These are phyloP conservation scores for Sphaerophoria rueppellii DNA, from an alignment of 2,888 invertebrate species.

Conservation along the genomic window DNA sequence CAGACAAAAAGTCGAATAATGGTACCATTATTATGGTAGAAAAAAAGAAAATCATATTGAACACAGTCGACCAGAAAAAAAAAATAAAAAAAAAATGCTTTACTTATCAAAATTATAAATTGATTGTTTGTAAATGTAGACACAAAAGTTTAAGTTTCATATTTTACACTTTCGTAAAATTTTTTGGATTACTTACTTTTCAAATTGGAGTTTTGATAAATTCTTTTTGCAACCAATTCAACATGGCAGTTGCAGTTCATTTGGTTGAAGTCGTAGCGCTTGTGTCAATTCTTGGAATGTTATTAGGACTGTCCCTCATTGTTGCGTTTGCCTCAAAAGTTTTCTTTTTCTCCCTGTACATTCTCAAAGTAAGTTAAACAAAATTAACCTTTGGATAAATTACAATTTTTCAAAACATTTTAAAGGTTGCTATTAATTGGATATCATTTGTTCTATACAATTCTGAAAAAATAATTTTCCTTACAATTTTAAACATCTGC, in stretches of 20 bases:
- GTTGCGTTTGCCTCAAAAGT: slow-evolving; percentile 75
- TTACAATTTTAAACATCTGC: slow-evolving; percentile 69
- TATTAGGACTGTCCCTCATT: slow-evolving; percentile 76
- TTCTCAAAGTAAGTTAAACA: slow-evolving; percentile 74
- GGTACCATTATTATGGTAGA: too few species aligned
- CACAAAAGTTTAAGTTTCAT: too few species aligned
- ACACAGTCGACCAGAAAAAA: too few species aligned
- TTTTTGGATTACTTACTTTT: background rate
- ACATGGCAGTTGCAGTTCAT: slow-evolving; percentile 77
- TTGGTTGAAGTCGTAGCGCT: slow-evolving; percentile 76
- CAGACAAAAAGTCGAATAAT: too few species aligned
- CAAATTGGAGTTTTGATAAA: slow-evolving; percentile 3
- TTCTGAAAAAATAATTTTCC: slow-evolving; percentile 74
- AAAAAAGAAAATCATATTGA: too few species aligned
- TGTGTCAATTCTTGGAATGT: slow-evolving; percentile 75
- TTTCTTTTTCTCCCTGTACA: slow-evolving; percentile 72
- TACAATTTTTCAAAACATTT: background rate
- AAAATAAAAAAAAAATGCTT: too few species aligned
- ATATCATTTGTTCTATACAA: slow-evolving; percentile 64
- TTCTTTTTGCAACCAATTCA: slow-evolving; percentile 5
- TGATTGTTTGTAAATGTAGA: too few species aligned
- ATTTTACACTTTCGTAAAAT: background rate
- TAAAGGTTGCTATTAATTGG: slow-evolving; percentile 71
- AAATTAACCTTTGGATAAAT: background rate
- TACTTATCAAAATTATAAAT: too few species aligned